Conservation (phyloP, 2,888 invertebrate genomes). For the Emmelina monodactyla region DNA sequence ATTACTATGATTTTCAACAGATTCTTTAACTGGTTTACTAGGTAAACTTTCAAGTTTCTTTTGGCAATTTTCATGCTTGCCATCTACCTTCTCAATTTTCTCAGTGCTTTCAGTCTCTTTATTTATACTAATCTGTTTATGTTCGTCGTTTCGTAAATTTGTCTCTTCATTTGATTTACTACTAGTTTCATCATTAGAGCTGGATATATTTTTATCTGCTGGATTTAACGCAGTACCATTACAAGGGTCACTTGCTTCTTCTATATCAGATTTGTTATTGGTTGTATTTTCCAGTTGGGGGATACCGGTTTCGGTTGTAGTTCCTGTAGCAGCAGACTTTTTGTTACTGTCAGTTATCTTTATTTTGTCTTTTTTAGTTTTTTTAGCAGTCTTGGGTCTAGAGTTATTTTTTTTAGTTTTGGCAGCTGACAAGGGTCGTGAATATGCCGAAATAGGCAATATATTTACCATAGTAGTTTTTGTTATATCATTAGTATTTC, state of each 20-base stretch:
- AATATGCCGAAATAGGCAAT: slow-evolving; percentile 57
- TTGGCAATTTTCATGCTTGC: not conserved
- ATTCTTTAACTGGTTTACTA: slow-evolving; percentile 13
- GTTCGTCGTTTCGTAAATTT: slow-evolving; percentile 5
- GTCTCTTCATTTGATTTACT: slow-evolving; percentile 1
- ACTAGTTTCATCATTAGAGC: not conserved
- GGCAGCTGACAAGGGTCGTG: slow-evolving; percentile 41
- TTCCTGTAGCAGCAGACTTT: slow-evolving; percentile 10
- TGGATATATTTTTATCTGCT: slow-evolving; percentile 2
- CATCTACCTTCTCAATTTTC: too few species aligned
- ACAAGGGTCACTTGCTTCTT: slow-evolving; percentile 1
- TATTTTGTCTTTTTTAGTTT: slow-evolving; percentile 1
- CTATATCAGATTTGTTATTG: slow-evolving; percentile 3
- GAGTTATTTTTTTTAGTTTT: slow-evolving; percentile 36
- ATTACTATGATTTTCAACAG: slow-evolving; percentile 14
- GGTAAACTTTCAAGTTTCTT: too few species aligned
- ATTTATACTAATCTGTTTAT: slow-evolving; percentile 9
- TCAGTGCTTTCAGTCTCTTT: not conserved
- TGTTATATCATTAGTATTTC: slow-evolving; percentile 43
- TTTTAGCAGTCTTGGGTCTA: slow-evolving; percentile 26
- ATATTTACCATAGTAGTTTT: slow-evolving; percentile 61
- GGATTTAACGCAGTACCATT: not conserved
- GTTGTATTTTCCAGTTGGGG: slow-evolving; percentile 1
- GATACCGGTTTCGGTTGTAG: slow-evolving; percentile 13
- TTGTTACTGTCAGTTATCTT: slow-evolving; percentile 5